phyloP scores from a whole-genome alignment of 2,888 invertebrate species.

The Phragmatobia fuliginosa region DNA sequence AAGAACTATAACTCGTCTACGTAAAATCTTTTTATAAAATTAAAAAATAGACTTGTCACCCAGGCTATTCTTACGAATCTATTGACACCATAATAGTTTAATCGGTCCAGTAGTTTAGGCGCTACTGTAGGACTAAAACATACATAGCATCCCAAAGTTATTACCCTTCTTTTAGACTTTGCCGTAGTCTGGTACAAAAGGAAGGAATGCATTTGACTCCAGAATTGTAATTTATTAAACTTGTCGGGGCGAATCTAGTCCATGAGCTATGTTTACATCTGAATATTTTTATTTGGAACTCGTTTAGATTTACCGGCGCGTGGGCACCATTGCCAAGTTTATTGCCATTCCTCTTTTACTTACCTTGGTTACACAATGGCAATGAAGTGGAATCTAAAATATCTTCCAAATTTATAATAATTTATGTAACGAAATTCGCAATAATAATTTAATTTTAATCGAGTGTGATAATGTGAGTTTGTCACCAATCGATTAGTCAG shows the following conservation, averaged over 20 bases:
- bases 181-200: neutral
- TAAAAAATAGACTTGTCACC: too few relatives aligned
- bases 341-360: constrained; percentile 56
- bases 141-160: too few relatives aligned
- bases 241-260: constrained; percentile 36
- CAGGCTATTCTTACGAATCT: too few relatives aligned
- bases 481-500: neutral
- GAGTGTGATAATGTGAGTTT: too few relatives aligned
- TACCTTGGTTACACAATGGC: constrained; percentile 50
- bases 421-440: constrained; percentile 34
- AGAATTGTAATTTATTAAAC: constrained; percentile 32
- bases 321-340: constrained; percentile 56
- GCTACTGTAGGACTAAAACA: too few relatives aligned
- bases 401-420: constrained; percentile 58
- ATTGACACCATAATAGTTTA: too few relatives aligned
- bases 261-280: constrained; percentile 52
- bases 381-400: constrained; percentile 52
- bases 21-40: too few relatives aligned
- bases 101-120: too few relatives aligned
- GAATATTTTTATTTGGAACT: constrained; percentile 55
- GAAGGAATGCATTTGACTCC: neutral
- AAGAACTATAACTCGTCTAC: too few relatives aligned
- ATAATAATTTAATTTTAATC: neutral
- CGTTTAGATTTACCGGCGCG: constrained; percentile 37
- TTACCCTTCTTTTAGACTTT: too few relatives aligned